These are phyloP conservation scores for Synanthedon tipuliformis DNA, from an alignment of 2,888 invertebrate genomes.

Conservation along the genomic window DNA sequence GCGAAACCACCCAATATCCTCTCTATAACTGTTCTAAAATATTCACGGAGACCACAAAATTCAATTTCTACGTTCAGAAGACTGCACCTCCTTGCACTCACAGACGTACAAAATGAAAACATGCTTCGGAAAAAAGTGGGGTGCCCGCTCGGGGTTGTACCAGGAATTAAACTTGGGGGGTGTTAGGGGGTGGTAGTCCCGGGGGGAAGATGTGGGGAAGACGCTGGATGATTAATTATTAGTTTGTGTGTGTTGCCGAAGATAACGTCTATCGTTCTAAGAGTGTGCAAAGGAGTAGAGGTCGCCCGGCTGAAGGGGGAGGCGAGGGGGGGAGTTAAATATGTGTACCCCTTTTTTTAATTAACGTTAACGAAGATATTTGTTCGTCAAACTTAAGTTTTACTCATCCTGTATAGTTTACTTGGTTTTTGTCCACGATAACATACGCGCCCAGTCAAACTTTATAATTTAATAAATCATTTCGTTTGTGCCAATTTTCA, in stretches of 20 bases:
- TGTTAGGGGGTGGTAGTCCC: slow-evolving; percentile 17
- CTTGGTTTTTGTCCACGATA: no score
- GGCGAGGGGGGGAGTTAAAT: slow-evolving; percentile 2
- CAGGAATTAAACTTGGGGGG: slow-evolving; percentile 59
- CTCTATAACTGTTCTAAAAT: slow-evolving; percentile 36
- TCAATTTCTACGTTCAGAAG: slow-evolving; percentile 58
- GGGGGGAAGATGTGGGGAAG: slow-evolving; percentile 32
- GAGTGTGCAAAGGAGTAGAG: no score
- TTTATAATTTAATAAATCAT: no score
- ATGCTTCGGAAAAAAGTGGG: slow-evolving; percentile 47
- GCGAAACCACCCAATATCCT: slow-evolving; percentile 50
- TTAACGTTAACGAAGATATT: background rate
- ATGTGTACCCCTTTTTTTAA: background rate
- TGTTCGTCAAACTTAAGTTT: no score
- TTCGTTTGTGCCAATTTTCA: no score
- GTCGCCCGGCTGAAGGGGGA: slow-evolving; percentile 9
- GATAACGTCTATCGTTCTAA: slow-evolving; percentile 26
- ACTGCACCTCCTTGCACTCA: slow-evolving; percentile 23
- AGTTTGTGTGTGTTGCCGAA: slow-evolving; percentile 64
- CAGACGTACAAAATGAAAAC: slow-evolving; percentile 63
- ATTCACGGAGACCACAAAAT: slow-evolving; percentile 66
- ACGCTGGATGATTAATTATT: slow-evolving; percentile 68
- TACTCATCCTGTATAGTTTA: no score
- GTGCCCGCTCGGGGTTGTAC: slow-evolving; percentile 31
- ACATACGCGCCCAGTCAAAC: no score